These are phyloP conservation scores for Athalia cordata DNA, from an alignment of 2,888 invertebrate genomes.

Conservation along the genomic window DNA sequence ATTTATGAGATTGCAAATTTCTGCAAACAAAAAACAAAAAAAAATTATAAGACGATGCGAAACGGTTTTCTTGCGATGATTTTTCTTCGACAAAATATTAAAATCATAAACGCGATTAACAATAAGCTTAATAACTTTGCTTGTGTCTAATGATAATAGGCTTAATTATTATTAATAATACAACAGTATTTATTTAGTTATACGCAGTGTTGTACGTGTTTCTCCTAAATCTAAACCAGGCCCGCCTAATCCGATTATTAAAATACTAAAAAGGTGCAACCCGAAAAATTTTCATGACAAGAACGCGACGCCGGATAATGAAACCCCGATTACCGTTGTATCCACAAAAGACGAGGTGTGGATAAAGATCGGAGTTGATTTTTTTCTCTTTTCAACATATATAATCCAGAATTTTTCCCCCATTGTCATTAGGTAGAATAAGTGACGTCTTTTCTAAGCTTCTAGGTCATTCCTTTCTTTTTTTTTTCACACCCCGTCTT, in stretches of 20 bases:
- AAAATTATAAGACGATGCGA: background rate
- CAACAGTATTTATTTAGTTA: slow-evolving; percentile 1
- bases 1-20: no score
- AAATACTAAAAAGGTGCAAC: slow-evolving; percentile 17
- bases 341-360: no score
- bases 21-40: background rate
- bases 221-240: background rate
- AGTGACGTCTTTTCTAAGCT: no score
- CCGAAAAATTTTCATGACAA: no score
- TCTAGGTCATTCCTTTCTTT: no score
- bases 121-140: background rate
- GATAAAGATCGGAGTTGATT: no score
- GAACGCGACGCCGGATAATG: no score
- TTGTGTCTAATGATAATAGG: slow-evolving; percentile 11
- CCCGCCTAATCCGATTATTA: slow-evolving; percentile 16
- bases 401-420: no score
- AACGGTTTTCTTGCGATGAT: background rate
- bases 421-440: no score
- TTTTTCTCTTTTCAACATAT: no score
- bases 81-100: background rate
- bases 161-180: slow-evolving; percentile 7
- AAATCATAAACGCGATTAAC: background rate
- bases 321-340: no score
- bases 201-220: background rate
- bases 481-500: no score